A percentile compares a stretch with the other conserved stretches of the same genome.
Evolutionary conservation across 1,140 invertebrate species (phyloP).

Genomic region (Lutraria rhynchaena): DNA sequence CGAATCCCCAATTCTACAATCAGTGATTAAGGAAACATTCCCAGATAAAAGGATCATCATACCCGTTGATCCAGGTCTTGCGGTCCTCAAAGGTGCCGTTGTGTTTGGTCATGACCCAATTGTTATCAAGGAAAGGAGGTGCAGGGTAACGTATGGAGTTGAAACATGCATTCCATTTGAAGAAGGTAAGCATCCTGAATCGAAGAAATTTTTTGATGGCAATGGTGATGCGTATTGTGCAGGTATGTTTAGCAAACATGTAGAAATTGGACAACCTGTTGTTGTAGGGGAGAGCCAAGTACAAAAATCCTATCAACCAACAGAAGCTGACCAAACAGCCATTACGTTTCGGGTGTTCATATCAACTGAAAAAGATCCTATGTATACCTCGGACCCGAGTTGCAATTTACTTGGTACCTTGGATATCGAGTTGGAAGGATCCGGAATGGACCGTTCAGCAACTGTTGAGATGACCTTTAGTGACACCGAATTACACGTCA

Average conservation of each 20-base stretch:
- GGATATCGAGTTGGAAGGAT: background rate
- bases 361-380: background rate
- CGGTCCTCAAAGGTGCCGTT: conserved; percentile 40
- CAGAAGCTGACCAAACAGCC: background rate
- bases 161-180: no score
- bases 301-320: no score
- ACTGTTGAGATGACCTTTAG: background rate
- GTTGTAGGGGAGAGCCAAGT: no score
- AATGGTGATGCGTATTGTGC: no score
- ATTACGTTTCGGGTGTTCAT: background rate
- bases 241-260: no score
- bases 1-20: conserved; percentile 14
- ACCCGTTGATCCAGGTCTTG: conserved; percentile 2
- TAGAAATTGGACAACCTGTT: no score
- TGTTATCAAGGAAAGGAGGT: background rate
- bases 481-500: background rate
- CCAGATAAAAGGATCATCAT: conserved; percentile 14
- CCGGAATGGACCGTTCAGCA: background rate
- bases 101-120: conserved; percentile 31
- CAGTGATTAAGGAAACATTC: conserved; percentile 2
- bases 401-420: background rate
- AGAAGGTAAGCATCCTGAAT: no score
- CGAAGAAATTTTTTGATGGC: no score
- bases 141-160: no score
- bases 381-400: background rate